Conservation (phyloP, 92 coral and sea anemone genomes). For the Pocillopora meandrina region DNA sequence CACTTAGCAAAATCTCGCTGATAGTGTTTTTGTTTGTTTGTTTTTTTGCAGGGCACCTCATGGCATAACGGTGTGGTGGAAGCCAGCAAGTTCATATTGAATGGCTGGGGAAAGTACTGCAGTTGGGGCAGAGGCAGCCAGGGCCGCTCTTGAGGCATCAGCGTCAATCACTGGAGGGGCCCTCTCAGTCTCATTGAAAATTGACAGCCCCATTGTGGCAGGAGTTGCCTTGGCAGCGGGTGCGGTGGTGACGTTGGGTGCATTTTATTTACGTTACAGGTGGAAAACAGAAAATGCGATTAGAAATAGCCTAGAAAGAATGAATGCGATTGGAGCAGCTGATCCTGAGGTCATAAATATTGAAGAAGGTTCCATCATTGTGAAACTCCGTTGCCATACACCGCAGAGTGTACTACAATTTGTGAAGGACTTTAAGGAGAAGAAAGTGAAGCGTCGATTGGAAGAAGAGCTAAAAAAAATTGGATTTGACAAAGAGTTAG, state of each 20-base stretch:
- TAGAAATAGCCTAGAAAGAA: conserved; percentile 20
- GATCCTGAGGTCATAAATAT: conserved; percentile 20
- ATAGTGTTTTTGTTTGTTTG: no score
- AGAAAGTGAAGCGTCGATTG: conserved; percentile 1
- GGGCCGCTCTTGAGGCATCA: conserved; percentile 12
- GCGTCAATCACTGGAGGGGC: background rate
- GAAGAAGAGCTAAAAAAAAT: conserved; percentile 19
- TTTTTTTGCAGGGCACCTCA: no score
- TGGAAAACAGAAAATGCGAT: conserved; percentile 9
- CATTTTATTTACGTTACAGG: conserved; percentile 20
- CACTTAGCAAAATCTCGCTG: no score
- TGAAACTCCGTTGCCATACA: conserved; percentile 7
- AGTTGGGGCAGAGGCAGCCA: background rate
- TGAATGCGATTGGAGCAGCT: background rate
- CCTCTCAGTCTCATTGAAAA: conserved; percentile 13
- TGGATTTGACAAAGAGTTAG: conserved; percentile 8
- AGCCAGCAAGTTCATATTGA: no score
- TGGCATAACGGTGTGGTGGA: no score
- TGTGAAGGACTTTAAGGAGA: conserved; percentile 9
- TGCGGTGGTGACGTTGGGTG: conserved; percentile 18
- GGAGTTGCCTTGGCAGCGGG: conserved; percentile 6
- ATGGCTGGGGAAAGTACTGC: conserved; percentile 4
- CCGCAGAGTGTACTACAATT: conserved; percentile 4
- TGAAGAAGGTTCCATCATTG: conserved; percentile 12
- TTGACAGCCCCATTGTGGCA: conserved; percentile 23